These are phyloP conservation scores for Neelides folsomi DNA, from an alignment of 2,888 invertebrate species.

Conservation along the genomic window DNA sequence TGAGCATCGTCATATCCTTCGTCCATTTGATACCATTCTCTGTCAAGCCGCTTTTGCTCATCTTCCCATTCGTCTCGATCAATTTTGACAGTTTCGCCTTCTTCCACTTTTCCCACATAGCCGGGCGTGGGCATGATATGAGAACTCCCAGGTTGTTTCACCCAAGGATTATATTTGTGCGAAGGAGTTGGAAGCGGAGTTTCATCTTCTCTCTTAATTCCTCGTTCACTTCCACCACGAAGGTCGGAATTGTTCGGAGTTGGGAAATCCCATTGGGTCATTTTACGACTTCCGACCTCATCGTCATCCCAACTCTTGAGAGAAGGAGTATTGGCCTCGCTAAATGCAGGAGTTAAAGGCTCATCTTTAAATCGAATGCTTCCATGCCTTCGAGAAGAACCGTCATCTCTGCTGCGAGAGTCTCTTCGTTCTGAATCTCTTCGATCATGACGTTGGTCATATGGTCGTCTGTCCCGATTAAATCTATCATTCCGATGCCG, in stretches of 20 bases:
- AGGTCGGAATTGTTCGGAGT: constrained; percentile 31
- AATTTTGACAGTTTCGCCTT: constrained; percentile 52
- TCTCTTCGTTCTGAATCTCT: constrained; percentile 10
- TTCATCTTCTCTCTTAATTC: constrained; percentile 42
- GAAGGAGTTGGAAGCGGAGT: constrained; percentile 75
- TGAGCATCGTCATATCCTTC: constrained; percentile 84
- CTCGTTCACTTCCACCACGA: constrained; percentile 36
- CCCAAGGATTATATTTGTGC: constrained; percentile 71
- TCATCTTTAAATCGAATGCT: constrained; percentile 59
- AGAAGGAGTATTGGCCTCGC: constrained; percentile 49
- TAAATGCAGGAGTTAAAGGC: constrained; percentile 65
- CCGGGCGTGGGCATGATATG: constrained; percentile 26
- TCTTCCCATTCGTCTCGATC: constrained; percentile 78
- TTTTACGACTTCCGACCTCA: constrained; percentile 14
- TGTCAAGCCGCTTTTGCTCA: constrained; percentile 74
- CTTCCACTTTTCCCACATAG: constrained; percentile 36
- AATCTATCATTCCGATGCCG: constrained; percentile 35
- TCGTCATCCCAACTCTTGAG: constrained; percentile 39
- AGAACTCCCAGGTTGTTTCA: constrained; percentile 38
- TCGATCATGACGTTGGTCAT: constrained; percentile 32
- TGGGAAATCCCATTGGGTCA: constrained; percentile 28
- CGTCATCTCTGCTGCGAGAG: constrained; percentile 24
- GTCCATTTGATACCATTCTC: constrained; percentile 95
- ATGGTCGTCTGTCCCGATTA: constrained; percentile 36
- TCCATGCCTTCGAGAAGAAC: constrained; percentile 23